Conservation (phyloP, 2,888 invertebrate genomes). For the Smittia aterrima region DNA sequence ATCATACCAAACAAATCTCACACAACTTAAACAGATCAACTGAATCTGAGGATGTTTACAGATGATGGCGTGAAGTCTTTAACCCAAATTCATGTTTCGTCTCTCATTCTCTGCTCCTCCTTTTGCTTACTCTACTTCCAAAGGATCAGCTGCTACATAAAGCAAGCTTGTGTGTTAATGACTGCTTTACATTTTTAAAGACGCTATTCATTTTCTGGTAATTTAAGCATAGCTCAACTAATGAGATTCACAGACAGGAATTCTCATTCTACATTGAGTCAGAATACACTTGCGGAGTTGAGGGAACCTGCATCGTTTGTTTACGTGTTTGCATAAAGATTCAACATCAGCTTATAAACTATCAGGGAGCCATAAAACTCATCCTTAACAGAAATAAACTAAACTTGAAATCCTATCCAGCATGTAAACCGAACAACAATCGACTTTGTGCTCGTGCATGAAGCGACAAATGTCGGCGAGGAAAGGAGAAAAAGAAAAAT, state of each 20-base stretch:
- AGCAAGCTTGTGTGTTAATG: conserved; percentile 8
- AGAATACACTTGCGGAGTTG: not conserved
- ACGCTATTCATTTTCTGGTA: not conserved
- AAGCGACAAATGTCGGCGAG: conserved; percentile 3
- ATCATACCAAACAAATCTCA: not conserved
- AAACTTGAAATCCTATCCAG: conserved; percentile 3
- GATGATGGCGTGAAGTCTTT: not conserved
- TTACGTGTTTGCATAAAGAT: not conserved
- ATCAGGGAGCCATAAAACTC: not conserved
- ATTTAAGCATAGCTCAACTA: not conserved
- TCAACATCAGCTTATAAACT: not conserved
- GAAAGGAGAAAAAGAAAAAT: not conserved
- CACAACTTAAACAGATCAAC: conserved; percentile 11
- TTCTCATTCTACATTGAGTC: not conserved
- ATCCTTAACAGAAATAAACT: not conserved
- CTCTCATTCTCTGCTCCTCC: no score
- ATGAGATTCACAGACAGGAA: not conserved
- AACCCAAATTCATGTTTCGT: not conserved
- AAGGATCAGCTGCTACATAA: not conserved
- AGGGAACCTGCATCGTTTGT: no score
- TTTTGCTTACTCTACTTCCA: not conserved
- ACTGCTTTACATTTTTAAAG: not conserved
- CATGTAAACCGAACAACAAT: conserved; percentile 12
- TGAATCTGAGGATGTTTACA: conserved; percentile 7
- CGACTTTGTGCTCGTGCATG: conserved; percentile 1